These are phyloP conservation scores for Empidonax alnorum DNA, from an alignment of 2,113 vertebrate species.

Conservation along the genomic window DNA sequence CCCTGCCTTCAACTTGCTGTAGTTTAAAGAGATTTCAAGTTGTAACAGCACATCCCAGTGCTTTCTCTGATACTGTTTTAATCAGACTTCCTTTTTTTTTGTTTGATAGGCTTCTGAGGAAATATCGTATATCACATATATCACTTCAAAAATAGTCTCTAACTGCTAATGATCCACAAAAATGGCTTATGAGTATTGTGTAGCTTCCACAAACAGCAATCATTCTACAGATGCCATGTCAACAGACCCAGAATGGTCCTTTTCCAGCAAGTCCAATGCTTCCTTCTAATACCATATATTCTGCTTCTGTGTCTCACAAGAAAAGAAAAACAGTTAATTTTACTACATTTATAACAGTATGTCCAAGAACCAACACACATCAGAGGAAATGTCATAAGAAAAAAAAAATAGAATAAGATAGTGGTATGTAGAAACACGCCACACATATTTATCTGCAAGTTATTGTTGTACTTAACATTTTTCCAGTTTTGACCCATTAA, in stretches of 20 bases:
- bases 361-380: neutral
- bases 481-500: neutral
- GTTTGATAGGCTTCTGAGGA: neutral
- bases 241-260: neutral
- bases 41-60: neutral
- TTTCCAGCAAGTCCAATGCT: neutral
- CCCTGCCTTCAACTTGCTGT: neutral
- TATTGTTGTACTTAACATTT: neutral
- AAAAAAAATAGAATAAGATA: neutral
- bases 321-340: neutral
- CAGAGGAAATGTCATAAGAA: neutral
- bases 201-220: neutral
- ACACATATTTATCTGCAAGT: neutral
- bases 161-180: neutral
- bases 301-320: neutral
- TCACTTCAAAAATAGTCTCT: neutral
- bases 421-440: neutral
- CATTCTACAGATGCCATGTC: neutral
- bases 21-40: slow-evolving; percentile 34
- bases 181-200: neutral
- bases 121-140: neutral
- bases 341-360: neutral
- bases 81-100: neutral
- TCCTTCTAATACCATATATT: neutral
- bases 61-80: neutral